Base-by-base conservation (phyloP, 2,888 invertebrate species). In the Orthosia gothica region DNA sequence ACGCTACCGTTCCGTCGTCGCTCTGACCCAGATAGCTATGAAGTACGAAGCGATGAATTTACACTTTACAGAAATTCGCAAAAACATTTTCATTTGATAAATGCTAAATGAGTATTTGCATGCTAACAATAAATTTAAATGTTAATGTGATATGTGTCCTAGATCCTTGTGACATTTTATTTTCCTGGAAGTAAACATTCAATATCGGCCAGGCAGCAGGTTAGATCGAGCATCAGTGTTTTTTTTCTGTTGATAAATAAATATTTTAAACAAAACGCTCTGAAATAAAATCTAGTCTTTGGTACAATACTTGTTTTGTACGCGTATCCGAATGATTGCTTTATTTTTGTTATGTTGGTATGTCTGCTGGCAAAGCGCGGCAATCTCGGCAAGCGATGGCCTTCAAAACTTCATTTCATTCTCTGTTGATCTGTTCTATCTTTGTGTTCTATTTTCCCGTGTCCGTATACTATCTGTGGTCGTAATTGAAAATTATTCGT, bases 311-410 rank as follows among this genome's bases (percentile, higher is more conserved):
- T 57, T 15, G 23, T n/a, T 47, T 70, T 63, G 18, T 3, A 40
- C 23, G 66, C n/a, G 69, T 73, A 76, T 86, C 85, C 85, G 55
- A 86, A 81, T 40, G 16, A 4, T 61, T 11, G 4, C 12, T 5
- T 16, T 23, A n/a, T n/a, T 59, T 52, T 55, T 40, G 26, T 59
- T 52, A 81, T 52, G 79, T 87, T 89, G 89, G 88, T 58, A 72
- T 47, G 11, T 0, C 7, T 55, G 74, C 59, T 49, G 47, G 55
- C 63, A 74, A 88, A 86, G 72, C 89, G 90, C 90, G 90, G 89
- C 71, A 88, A 87, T 70, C 87, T 88, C 88, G 88, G 87, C 74
- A 57, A 62, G 70, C 54, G 45, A 62, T 81, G 81, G 66, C 84
- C 81, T 83, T 85, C 78, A 70, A 87, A 80, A 76, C 75, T 77